Conservation (phyloP, 2,888 invertebrate genomes). For the Caenorhabditis zanzibari region DNA sequence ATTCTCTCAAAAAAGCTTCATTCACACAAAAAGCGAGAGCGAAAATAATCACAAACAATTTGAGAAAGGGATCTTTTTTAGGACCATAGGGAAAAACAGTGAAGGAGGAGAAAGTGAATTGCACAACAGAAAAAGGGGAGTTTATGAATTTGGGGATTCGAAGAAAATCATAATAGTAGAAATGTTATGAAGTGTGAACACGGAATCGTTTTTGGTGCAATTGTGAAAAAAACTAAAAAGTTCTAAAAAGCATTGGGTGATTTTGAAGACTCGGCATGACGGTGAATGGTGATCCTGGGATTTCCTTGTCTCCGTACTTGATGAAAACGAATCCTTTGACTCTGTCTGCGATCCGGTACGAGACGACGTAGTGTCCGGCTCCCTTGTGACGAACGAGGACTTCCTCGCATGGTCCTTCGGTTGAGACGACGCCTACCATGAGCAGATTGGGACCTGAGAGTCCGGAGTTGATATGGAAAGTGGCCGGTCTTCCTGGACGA, state of each 20-base stretch:
- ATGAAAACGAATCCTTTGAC: constrained; percentile 81
- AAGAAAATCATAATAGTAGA: too few species aligned
- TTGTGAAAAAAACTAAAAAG: constrained; percentile 2
- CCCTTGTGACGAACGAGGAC: constrained; percentile 88
- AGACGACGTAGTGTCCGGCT: constrained; percentile 77
- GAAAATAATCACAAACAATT: neutral
- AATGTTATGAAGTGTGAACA: neutral
- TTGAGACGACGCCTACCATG: constrained; percentile 96
- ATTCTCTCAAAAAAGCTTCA: constrained; percentile 8
- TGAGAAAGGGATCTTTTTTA: neutral
- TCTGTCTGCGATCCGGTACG: constrained; percentile 80
- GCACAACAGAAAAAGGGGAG: constrained; percentile 36
- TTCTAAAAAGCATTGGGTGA: too few species aligned
- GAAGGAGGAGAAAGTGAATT: constrained; percentile 27
- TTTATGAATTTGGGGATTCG: too few species aligned
- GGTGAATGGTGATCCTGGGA: constrained; percentile 82
- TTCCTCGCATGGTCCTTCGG: constrained; percentile 97
- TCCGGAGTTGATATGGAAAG: constrained; percentile 92
- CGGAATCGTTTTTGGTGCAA: constrained; percentile 61
- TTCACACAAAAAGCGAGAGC: neutral
- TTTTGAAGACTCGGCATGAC: constrained; percentile 65
- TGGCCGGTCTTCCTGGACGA: constrained; percentile 93
- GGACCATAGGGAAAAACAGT: neutral
- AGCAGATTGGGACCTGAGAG: constrained; percentile 97
- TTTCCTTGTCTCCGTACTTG: constrained; percentile 82